Conservation (phyloP, 2,888 invertebrate genomes). For the Arge pagana region DNA sequence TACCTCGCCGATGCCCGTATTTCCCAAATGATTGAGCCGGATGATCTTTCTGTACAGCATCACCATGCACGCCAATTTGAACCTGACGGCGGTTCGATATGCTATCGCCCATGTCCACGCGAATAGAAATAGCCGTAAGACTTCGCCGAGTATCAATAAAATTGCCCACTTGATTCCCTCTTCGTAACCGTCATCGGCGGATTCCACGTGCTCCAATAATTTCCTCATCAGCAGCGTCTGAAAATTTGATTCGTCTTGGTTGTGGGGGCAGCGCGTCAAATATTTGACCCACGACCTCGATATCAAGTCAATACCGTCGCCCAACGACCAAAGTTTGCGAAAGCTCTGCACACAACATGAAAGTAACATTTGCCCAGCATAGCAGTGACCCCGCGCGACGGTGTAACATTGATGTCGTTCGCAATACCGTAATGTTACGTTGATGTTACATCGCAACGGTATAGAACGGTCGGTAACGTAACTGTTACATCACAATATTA, state of each 20-base stretch:
- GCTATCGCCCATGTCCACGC: conserved; percentile 61
- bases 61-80: conserved; percentile 53
- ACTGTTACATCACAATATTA: no score
- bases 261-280: neutral
- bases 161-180: conserved; percentile 60
- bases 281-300: no score
- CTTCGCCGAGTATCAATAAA: conserved; percentile 58
- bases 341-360: no score
- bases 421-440: no score
- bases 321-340: no score
- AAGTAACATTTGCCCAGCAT: no score
- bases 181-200: conserved; percentile 49
- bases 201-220: conserved; percentile 56
- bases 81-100: conserved; percentile 56
- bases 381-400: no score
- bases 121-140: conserved; percentile 58
- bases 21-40: conserved; percentile 53
- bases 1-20: conserved; percentile 58
- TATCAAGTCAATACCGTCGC: no score
- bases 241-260: conserved; percentile 21
- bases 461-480: no score
- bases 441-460: no score
- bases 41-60: conserved; percentile 54
- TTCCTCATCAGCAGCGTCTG: conserved; percentile 59
- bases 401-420: no score